Conservation (phyloP, 2,113 vertebrate species). For the Psilopsiagon aurifrons region DNA sequence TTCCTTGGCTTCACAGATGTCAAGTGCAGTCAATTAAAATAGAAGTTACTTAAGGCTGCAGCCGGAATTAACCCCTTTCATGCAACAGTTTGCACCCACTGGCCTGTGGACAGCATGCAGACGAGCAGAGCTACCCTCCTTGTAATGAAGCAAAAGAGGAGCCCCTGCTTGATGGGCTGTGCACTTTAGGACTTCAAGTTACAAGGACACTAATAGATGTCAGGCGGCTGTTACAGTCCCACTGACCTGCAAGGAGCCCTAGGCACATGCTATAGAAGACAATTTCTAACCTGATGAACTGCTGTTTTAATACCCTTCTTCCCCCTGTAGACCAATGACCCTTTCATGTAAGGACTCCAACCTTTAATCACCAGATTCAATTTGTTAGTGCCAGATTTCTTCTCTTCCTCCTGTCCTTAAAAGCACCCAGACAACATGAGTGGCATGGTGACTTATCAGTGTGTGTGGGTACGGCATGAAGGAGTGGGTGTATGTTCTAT, state of each 20-base stretch:
- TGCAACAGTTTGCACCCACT: too few species aligned
- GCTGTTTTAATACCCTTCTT: neutral
- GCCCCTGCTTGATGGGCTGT: neutral
- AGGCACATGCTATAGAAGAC: neutral
- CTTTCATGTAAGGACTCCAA: neutral
- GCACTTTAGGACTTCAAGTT: neutral
- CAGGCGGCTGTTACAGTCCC: neutral
- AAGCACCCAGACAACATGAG: neutral
- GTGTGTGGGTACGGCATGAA: accelerated
- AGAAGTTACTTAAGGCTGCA: neutral
- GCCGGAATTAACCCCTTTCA: neutral
- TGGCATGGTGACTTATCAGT: too few species aligned
- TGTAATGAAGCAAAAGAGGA: neutral
- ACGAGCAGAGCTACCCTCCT: neutral
- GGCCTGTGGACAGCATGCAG: accelerated
- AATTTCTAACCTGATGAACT: neutral
- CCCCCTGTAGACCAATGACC: neutral
- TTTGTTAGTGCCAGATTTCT: neutral
- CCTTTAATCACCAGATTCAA: neutral
- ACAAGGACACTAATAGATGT: neutral
- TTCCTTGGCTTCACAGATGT: neutral
- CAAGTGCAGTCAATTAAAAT: neutral
- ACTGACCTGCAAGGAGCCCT: neutral
- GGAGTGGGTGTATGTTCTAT: accelerated
- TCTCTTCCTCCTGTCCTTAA: neutral